A percentile compares a stretch with the other conserved stretches of the same genome.
These are phyloP conservation scores for Ichneumoninae sp. DNA, from an alignment of 2,888 invertebrate species.

Conservation along the genomic window DNA sequence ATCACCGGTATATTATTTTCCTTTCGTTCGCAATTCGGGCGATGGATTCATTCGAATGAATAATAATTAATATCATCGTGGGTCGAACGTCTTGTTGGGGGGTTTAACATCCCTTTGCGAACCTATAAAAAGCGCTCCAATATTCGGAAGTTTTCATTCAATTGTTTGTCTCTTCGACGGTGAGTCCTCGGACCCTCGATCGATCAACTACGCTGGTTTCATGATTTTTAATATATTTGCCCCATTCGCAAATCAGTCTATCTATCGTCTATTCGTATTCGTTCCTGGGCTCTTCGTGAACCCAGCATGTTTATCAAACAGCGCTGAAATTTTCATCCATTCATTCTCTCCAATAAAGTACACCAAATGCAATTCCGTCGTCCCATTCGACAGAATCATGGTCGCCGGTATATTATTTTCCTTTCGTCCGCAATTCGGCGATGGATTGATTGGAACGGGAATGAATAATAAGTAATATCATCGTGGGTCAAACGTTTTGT, in stretches of 20 bases:
- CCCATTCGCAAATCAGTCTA: no score
- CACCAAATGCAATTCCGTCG: conserved; percentile 11
- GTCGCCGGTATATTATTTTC: conserved; percentile 8
- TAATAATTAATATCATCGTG: neutral
- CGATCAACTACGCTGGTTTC: no score
- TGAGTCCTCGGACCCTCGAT: no score
- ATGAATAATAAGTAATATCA: neutral
- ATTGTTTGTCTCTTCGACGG: no score
- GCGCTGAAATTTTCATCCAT: neutral
- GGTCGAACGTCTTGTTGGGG: neutral
- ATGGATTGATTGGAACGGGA: neutral
- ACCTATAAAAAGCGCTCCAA: no score
- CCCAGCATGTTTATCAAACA: neutral
- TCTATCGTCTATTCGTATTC: no score
- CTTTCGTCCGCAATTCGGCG: conserved; percentile 11
- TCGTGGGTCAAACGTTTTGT: neutral
- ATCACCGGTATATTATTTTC: conserved; percentile 6
- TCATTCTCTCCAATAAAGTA: neutral
- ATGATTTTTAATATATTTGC: no score
- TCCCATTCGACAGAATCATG: conserved; percentile 28
- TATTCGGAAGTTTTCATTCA: no score
- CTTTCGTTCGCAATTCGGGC: conserved; percentile 10
- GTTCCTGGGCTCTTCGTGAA: no score
- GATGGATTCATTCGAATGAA: neutral
- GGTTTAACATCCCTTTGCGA: no score